Conservation (phyloP, 2,888 invertebrate species). For the Coelopa pilipes region DNA sequence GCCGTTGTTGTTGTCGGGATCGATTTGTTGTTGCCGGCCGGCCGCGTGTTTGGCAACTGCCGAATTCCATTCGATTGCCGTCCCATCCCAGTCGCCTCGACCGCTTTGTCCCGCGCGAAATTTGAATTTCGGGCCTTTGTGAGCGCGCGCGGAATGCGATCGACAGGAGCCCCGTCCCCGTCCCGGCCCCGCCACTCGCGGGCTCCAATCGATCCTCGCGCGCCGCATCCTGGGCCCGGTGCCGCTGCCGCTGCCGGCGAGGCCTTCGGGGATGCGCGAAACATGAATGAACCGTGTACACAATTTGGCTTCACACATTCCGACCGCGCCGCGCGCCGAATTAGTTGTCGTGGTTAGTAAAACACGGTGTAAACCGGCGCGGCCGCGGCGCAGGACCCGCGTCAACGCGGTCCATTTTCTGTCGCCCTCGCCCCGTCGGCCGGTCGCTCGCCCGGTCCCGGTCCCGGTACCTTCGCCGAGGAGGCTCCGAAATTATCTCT, state of each 20-base stretch:
- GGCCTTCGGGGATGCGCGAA: conserved; percentile 48
- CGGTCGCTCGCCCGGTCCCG: neutral
- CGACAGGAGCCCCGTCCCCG: neutral
- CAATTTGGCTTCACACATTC: conserved; percentile 54
- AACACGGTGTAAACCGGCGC: conserved; percentile 56
- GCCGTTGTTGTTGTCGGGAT: neutral
- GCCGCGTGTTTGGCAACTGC: neutral
- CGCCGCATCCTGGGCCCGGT: neutral
- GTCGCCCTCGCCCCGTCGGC: neutral
- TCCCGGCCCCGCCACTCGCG: neutral
- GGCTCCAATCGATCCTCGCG: neutral
- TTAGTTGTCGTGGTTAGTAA: conserved; percentile 60
- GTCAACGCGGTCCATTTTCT: conserved; percentile 6
- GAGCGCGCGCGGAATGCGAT: conserved; percentile 9
- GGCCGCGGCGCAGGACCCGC: neutral
- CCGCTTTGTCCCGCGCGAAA: neutral
- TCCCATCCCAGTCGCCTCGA: conserved; percentile 6
- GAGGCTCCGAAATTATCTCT: conserved; percentile 22
- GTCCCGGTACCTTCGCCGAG: neutral
- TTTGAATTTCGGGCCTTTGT: conserved; percentile 15
- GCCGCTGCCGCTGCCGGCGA: no score
- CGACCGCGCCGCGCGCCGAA: conserved; percentile 42
- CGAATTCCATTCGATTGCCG: conserved; percentile 11
- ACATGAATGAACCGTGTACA: conserved; percentile 63
- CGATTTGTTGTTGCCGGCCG: neutral